Evolutionary conservation across 1,140 invertebrate species (phyloP).

Genomic region (Archivesica marissinica): DNA sequence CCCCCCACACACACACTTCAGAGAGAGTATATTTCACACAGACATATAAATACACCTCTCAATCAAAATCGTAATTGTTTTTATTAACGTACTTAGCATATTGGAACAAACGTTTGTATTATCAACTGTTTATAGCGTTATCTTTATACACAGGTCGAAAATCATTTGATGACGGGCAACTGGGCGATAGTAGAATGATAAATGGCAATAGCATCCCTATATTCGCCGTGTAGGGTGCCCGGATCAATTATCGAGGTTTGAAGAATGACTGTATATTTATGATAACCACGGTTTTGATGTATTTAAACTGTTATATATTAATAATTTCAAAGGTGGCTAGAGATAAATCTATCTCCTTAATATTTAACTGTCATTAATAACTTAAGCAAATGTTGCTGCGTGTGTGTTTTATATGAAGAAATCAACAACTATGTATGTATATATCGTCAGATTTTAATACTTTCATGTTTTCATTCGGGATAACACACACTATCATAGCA

Average conservation of each 20-base stretch:
- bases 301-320: conserved; percentile 39
- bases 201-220: not conserved
- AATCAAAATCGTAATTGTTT: conserved; percentile 23
- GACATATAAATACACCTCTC: too few relatives aligned
- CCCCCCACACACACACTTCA: too few relatives aligned
- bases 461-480: too few relatives aligned
- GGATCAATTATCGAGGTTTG: conserved; percentile 2
- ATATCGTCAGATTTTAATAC: too few relatives aligned
- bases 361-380: conserved; percentile 14
- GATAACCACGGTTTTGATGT: conserved; percentile 41
- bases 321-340: not conserved
- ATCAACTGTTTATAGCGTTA: conserved; percentile 48
- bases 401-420: too few relatives aligned
- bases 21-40: too few relatives aligned
- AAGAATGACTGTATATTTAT: conserved; percentile 35
- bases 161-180: conserved; percentile 1
- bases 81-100: not conserved
- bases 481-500: too few relatives aligned
- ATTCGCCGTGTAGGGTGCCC: conserved; percentile 24
- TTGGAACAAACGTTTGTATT: conserved; percentile 15
- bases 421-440: too few relatives aligned
- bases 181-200: conserved; percentile 10
- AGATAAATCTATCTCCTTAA: conserved; percentile 17
- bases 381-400: too few relatives aligned
- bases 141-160: conserved; percentile 10